Conservation (phyloP, 2,797 vertebrate species). For the Falco concolor region DNA sequence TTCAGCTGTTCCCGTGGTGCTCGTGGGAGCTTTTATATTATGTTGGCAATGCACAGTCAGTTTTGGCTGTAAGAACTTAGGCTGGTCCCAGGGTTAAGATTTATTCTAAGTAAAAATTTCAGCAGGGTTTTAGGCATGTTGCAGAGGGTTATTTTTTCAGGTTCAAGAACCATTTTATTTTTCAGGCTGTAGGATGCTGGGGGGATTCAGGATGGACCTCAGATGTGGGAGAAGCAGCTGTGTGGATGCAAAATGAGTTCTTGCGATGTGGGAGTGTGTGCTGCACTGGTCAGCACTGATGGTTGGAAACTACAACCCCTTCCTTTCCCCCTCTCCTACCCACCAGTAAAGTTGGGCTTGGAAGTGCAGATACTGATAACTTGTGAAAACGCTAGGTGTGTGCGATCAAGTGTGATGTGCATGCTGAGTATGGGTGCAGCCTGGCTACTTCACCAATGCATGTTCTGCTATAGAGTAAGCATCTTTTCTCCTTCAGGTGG, state of each 20-base stretch:
- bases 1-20: neutral
- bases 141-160: neutral
- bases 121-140: neutral
- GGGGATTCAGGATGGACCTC: neutral
- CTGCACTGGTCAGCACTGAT: neutral
- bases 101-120: neutral
- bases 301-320: neutral
- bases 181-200: neutral
- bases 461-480: neutral
- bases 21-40: neutral
- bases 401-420: too few species aligned
- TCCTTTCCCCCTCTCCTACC: neutral
- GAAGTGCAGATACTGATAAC: neutral
- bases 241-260: neutral
- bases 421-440: neutral
- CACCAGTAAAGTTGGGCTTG: neutral
- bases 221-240: neutral
- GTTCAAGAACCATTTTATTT: neutral
- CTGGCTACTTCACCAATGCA: neutral
- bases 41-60: neutral
- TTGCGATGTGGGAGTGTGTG: neutral
- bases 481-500: accelerated
- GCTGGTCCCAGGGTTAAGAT: neutral
- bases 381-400: accelerated
- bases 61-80: neutral